These are phyloP conservation scores for Hemibagrus wyckioides DNA, from an alignment of 2,113 vertebrate species.

Conservation along the genomic window DNA sequence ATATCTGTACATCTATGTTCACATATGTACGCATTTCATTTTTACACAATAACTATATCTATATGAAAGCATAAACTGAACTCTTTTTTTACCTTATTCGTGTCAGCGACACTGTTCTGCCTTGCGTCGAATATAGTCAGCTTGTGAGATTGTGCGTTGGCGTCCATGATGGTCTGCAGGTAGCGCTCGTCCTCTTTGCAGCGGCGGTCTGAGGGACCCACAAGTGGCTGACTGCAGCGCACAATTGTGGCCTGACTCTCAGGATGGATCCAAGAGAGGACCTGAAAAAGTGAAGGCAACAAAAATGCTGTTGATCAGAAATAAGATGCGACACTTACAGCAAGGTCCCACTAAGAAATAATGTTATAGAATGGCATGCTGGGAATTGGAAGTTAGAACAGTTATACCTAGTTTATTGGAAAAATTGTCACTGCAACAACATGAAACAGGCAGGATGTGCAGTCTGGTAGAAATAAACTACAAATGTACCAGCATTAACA, in stretches of 20 bases:
- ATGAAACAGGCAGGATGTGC: not conserved
- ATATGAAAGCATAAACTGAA: not conserved
- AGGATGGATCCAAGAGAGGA: conserved; percentile 96
- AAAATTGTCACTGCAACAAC: not conserved
- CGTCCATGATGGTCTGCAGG: conserved; percentile 94
- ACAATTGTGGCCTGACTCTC: conserved; percentile 93
- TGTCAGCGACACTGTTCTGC: conserved; percentile 85
- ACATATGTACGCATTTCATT: not conserved
- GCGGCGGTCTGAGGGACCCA: conserved; percentile 88
- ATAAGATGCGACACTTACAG: not conserved
- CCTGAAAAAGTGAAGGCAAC: conserved; percentile 66
- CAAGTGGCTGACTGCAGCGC: conserved; percentile 89
- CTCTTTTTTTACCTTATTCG: conserved; percentile 82
- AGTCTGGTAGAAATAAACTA: not conserved
- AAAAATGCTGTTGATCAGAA: not conserved
- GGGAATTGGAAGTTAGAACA: not conserved
- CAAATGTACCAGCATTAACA: not conserved
- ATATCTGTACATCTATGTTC: not conserved
- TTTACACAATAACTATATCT: not conserved
- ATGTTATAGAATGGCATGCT: too few relatives aligned
- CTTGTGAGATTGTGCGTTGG: conserved; percentile 96
- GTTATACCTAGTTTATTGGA: not conserved
- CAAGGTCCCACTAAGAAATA: not conserved
- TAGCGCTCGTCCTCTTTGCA: conserved; percentile 97
- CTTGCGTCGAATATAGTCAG: conserved; percentile 93